Conservation (phyloP, 2,113 vertebrate species). For the Strigops habroptila region DNA sequence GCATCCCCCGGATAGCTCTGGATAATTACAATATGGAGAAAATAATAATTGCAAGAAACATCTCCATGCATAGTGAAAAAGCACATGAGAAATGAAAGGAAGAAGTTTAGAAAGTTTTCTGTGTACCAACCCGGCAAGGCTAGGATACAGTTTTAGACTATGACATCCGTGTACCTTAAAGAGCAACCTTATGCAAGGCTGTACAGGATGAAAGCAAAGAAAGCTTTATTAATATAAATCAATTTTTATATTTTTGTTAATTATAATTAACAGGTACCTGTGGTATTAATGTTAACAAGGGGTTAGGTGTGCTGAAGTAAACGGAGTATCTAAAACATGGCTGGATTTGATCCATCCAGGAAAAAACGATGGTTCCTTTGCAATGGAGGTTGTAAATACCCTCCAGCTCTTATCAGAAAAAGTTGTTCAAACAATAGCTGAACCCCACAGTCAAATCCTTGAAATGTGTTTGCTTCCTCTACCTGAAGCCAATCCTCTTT, state of each 20-base stretch:
- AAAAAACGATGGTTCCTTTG: not conserved
- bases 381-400: not conserved
- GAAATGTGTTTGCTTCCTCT: not conserved
- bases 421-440: not conserved
- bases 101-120: not conserved
- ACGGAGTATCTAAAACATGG: not conserved
- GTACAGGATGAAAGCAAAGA: not conserved
- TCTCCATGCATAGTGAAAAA: fast-evolving
- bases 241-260: not conserved
- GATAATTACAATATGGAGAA: not conserved
- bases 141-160: not conserved
- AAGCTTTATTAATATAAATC: not conserved
- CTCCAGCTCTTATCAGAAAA: not conserved
- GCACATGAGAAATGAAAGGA: not conserved
- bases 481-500: not conserved
- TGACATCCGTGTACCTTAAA: not conserved
- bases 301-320: not conserved
- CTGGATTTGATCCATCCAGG: not conserved
- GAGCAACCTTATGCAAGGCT: not conserved
- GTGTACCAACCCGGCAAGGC: not conserved
- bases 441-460: not conserved
- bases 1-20: not conserved
- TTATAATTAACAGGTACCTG: not conserved
- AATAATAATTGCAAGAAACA: not conserved
- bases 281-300: not conserved